phyloP scores from a whole-genome alignment of 2,888 invertebrate genomes.

The Halocaridina rubra region DNA sequence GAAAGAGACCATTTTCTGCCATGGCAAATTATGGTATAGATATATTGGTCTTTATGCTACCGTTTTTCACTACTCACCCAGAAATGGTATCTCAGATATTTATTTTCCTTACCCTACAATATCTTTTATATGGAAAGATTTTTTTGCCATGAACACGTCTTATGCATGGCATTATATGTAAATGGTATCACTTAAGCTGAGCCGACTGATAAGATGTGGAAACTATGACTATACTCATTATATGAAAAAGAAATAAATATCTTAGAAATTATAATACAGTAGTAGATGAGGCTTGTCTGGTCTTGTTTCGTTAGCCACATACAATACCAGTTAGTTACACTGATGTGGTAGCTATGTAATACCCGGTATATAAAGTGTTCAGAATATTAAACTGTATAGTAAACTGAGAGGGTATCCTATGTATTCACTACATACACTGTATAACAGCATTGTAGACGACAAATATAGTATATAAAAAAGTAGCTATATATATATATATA shows the following conservation, averaged over 20 bases:
- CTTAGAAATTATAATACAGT: background rate
- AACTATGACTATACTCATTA: no score
- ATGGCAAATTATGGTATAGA: no score
- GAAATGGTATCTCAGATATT: background rate
- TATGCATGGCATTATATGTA: no score
- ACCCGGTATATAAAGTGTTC: slow-evolving; percentile 13
- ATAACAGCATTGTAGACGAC: slow-evolving; percentile 32
- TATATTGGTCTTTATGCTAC: no score
- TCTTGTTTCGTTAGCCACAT: slow-evolving; percentile 10
- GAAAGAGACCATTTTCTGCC: no score
- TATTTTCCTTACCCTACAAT: background rate
- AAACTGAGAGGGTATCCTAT: slow-evolving; percentile 20
- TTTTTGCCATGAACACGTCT: no score
- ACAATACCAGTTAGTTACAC: background rate
- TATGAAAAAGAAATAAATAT: background rate
- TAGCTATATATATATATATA: slow-evolving; percentile 30
- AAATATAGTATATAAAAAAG: slow-evolving; percentile 34
- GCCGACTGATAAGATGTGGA: no score
- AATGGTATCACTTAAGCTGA: no score
- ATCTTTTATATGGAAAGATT: background rate
- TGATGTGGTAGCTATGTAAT: background rate
- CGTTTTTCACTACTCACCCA: background rate
- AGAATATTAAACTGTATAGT: background rate
- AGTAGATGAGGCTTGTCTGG: background rate
- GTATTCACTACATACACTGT: background rate